phyloP scores from a whole-genome alignment of 2,113 vertebrate species.

The Panthera tigris region DNA sequence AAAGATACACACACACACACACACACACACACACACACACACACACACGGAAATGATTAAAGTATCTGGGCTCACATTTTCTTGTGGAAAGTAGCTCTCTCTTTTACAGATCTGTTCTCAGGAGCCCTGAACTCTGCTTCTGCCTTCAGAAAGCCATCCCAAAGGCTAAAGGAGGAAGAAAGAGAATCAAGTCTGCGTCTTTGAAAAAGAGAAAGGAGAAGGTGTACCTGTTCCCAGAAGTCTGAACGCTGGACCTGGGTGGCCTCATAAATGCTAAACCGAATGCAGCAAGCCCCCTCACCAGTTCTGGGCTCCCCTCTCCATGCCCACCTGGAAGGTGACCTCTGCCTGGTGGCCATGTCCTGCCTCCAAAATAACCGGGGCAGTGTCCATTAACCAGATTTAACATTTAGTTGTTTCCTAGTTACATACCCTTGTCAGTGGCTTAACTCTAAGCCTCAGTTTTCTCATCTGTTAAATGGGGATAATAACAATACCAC shows the following conservation, averaged over 20 bases:
- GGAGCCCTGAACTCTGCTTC: background rate
- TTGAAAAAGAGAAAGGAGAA: background rate
- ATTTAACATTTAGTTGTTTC: background rate
- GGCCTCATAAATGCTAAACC: background rate
- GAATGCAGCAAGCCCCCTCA: rapidly evolving
- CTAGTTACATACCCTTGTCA: background rate
- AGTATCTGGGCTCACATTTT: background rate
- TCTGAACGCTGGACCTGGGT: background rate
- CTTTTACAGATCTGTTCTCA: background rate
- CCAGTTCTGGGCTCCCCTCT: too few relatives aligned
- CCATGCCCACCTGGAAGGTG: rapidly evolving
- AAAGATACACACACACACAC: background rate
- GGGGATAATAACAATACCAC: background rate
- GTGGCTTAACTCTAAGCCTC: background rate
- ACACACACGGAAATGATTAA: background rate
- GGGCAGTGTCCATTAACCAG: too few relatives aligned
- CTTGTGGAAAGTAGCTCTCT: background rate
- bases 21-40: background rate
- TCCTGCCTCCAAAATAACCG: background rate
- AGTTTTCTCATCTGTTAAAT: background rate
- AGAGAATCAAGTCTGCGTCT: background rate
- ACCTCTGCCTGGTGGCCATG: background rate
- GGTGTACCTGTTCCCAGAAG: rapidly evolving
- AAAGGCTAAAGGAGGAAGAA: background rate
- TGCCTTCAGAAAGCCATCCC: background rate